Evolutionary conservation across 1,140 invertebrate genomes (phyloP).

Genomic region (Drosophila melanogaster): DNA sequence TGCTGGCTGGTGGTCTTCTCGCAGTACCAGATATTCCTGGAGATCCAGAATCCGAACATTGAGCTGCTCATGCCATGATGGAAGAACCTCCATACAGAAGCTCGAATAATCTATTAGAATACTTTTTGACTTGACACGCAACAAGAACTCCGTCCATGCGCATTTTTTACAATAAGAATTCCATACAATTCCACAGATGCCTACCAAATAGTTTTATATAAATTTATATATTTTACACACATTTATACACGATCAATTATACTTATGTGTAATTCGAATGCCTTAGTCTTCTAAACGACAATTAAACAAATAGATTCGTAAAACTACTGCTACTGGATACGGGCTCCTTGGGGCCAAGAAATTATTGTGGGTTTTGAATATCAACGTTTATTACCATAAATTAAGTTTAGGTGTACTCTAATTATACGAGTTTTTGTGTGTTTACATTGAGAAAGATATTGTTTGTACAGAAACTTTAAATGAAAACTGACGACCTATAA

Average conservation of each 20-base stretch:
- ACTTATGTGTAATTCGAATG: conserved; percentile 37
- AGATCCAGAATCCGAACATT: conserved; percentile 94
- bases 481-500: conserved; percentile 41
- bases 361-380: conserved; percentile 36
- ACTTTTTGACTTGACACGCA: conserved; percentile 4
- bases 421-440: conserved; percentile 34
- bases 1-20: conserved; percentile 94
- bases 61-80: conserved; percentile 89
- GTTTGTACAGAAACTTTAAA: conserved; percentile 70
- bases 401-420: conserved; percentile 48
- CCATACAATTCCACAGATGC: conserved; percentile 23
- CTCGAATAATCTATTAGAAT: conserved; percentile 32
- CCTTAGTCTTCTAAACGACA: conserved; percentile 46
- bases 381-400: conserved; percentile 69
- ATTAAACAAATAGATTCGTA: conserved; percentile 36
- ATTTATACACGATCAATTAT: conserved; percentile 45
- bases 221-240: conserved; percentile 48
- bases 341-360: conserved; percentile 9
- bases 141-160: conserved; percentile 33
- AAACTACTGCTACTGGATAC: conserved; percentile 17
- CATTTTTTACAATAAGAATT: conserved; percentile 30
- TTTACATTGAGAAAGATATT: conserved; percentile 55
- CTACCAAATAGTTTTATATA: conserved; percentile 51
- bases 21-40: conserved; percentile 91
- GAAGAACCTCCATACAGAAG: neutral